Evolutionary conservation across 2,888 invertebrate genomes (phyloP), one percentile per base, ranked within the genome.

Genomic region (Oxytorus armatus): DNA sequence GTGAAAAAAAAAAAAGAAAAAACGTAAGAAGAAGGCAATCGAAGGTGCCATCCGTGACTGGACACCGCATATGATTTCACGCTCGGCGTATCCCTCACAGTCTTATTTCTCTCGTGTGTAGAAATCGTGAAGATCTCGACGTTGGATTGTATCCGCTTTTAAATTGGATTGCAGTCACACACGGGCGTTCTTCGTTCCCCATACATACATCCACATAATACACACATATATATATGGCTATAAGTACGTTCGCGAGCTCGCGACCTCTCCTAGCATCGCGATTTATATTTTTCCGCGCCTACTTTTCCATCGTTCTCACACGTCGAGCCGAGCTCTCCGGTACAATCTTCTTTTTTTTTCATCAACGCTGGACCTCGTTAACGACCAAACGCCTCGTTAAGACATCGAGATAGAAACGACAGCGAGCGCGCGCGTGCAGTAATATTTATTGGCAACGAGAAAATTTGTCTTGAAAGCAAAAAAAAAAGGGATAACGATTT

Each of bases 31-130:
- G 63, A 72, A 82, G 85, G 86, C 86, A 83, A 87, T 86, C 86
- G 87, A 87, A 88, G 89, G 89, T 91, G 91, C 90, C 90, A 91
- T 89, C 91, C 90, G 90, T 90, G 91, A 92, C 91, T 91, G 91
- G 91, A 91, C 91, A 91, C 86, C 87, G 92, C 92, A 92, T 92
- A 92, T 90, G 90, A 92, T 92, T 92, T 91, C 89, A 92, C 91
- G 92, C 89, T 88, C 87, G 87, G 87, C 86, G 89, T 83, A 77
- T 85, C 88, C 86, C 66, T 51, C 76, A 39, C 73, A 80, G 89
- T 90, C 90, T 91, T 90, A 89, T 89, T 80, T 73, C 80, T 89
- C 92, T 89, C 92, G 90, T 92, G 92, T 92, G 91, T 92, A 92
- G 92, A 92, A 92, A 92, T 91, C 92, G 91, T 92, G 91, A 92